Evolutionary conservation across 1,140 invertebrate species (phyloP).

Genomic region (Bombus superbus): DNA sequence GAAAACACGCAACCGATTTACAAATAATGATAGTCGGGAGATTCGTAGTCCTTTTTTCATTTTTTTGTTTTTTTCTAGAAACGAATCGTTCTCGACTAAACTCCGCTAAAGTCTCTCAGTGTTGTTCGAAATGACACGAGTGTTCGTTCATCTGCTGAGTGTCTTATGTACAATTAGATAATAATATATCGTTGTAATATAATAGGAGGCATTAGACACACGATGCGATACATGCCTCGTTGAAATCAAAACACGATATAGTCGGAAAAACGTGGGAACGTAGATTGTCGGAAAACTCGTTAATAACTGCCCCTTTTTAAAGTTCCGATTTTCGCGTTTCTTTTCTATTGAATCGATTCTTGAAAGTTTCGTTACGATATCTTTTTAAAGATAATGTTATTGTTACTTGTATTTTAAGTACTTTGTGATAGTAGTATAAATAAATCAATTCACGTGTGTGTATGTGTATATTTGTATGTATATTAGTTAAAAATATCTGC

Average conservation of each 20-base stretch:
- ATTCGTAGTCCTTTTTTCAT: background rate
- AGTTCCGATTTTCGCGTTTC: background rate
- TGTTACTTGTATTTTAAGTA: background rate
- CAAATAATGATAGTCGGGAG: background rate
- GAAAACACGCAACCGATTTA: constrained; percentile 18
- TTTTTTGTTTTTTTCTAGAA: background rate
- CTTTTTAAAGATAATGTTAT: too few relatives aligned
- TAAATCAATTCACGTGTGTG: background rate
- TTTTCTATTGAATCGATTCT: background rate
- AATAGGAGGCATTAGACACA: constrained; percentile 3
- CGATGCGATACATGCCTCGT: background rate
- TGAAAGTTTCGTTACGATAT: background rate
- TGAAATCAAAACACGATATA: constrained; percentile 8
- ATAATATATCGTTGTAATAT: constrained; percentile 27
- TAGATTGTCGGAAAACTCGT: constrained; percentile 13
- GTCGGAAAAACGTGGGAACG: constrained; percentile 21
- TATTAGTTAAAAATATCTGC: background rate
- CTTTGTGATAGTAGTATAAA: background rate
- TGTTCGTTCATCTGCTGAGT: constrained; percentile 40
- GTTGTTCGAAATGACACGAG: constrained; percentile 11
- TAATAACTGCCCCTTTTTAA: constrained; percentile 35
- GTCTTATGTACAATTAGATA: constrained; percentile 43
- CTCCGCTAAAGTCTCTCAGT: background rate
- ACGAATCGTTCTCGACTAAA: background rate
- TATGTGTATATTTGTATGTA: background rate